Conservation (phyloP, 2,113 vertebrate species). For the Pachyramphus minor region DNA sequence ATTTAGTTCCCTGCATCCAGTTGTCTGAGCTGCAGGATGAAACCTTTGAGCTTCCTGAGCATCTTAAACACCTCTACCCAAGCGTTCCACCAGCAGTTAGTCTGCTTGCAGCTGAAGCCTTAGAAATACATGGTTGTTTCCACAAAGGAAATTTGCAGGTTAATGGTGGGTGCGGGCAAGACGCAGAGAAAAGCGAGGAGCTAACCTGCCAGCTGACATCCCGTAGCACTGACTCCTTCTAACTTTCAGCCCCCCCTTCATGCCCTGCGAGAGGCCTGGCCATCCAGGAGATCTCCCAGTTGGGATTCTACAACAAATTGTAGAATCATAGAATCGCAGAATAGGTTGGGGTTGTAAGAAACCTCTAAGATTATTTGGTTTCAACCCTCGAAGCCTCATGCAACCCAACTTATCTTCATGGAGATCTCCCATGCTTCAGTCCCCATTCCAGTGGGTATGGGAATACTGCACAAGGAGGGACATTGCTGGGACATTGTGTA, state of each 20-base stretch:
- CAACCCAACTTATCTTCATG: background rate
- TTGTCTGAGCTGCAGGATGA: background rate
- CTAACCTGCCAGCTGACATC: too few relatives aligned
- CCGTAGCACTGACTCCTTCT: background rate
- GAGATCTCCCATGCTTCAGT: background rate
- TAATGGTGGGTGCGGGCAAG: background rate
- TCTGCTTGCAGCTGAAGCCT: background rate
- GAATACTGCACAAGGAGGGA: too few relatives aligned
- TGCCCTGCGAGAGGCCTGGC: background rate
- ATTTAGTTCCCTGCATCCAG: accelerated
- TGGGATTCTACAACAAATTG: background rate
- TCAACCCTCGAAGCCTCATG: background rate
- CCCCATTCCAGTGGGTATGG: accelerated
- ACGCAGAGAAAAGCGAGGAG: background rate
- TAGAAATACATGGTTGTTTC: background rate
- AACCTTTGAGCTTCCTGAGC: background rate
- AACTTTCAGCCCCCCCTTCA: background rate
- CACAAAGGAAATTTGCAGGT: background rate
- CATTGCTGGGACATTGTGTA: accelerated
- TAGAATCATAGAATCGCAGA: background rate
- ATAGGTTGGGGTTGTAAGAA: background rate
- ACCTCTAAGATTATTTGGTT: background rate
- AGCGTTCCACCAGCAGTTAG: background rate
- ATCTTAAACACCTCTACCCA: background rate
- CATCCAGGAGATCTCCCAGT: accelerated